Evolutionary conservation across 1,140 invertebrate genomes (phyloP), one percentile per base, ranked within the genome.

Genomic region (Linepithema humile): DNA sequence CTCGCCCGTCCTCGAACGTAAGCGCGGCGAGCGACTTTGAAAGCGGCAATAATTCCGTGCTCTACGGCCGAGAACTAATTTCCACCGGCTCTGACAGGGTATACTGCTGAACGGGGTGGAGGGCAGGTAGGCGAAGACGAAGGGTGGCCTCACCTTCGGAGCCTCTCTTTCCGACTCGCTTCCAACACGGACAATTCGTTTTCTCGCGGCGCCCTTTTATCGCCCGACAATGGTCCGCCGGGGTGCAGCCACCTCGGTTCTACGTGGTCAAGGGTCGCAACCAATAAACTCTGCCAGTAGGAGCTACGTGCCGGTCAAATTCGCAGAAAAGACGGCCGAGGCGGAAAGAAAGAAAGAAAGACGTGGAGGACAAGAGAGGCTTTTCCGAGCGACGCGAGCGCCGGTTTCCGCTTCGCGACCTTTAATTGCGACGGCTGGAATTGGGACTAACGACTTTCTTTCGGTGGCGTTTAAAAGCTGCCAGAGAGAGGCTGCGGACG

Each of bases 31-130:
- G 86, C 85, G 86, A 90, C 88, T 91, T 86, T 89, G 85, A 90
- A 91, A 90, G 88, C 85, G 83, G 90, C 90, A 90, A 91, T 91
- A 91, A 91, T 91, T 91, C 87, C 85, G 73, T 82, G 88, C 84
- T 85, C 75, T 74, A 90, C 84, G 84, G 84, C 82, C 83, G 82
- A 90, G 88, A 91, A 91, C 84, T 90, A 91, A 91, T 91, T 91
- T 90, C 88, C 82, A 88, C 84, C 35, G 53, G 72, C 57, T 69
- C 86, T 72, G 83, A 65, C 43, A 69, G 72, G 57, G n/a, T 35
- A n/a, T n/a, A 43, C 40, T 35, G 48, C 67, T n/a, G n/a, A n/a
- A 10, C 6, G 43, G 45, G 38, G 65, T 15, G 35, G 17, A 77
- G 57, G 65, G 67, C 43, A 20, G 35, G 45, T 9, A 38, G 20